phyloP scores from a whole-genome alignment of 2,797 vertebrate genomes.

The Sebastes nivosus region DNA sequence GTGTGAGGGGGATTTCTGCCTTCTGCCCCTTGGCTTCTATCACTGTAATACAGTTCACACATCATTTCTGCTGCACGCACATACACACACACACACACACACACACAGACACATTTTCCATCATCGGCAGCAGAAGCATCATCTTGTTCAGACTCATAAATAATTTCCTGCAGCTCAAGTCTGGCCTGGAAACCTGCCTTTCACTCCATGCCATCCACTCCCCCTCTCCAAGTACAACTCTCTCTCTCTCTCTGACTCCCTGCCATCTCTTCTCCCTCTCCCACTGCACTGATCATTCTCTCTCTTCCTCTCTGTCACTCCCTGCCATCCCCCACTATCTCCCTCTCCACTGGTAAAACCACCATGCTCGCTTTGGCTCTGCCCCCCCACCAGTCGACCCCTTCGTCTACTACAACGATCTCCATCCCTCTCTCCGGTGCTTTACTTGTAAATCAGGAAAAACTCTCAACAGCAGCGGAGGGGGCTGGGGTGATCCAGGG shows the following conservation, averaged over 20 bases:
- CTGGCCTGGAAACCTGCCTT: conserved; percentile 83
- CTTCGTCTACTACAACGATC: conserved; percentile 51
- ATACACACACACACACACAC: conserved; percentile 2
- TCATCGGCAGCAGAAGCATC: conserved; percentile 75
- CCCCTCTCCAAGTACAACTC: conserved; percentile 66
- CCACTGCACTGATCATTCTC: conserved; percentile 52
- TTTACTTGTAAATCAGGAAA: conserved; percentile 71
- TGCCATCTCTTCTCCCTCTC: conserved; percentile 57
- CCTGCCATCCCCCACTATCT: conserved; percentile 47
- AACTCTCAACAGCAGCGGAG: conserved; percentile 60
- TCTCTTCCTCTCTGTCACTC: conserved; percentile 63
- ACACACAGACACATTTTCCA: conserved; percentile 65
- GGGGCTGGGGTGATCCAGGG: conserved; percentile 60
- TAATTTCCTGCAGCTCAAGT: conserved; percentile 82
- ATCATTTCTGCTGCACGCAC: background rate
- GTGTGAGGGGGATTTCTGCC: conserved; percentile 59
- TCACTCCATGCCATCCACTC: conserved; percentile 74
- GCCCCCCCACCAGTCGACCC: conserved; percentile 34
- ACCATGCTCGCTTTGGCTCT: conserved; percentile 51
- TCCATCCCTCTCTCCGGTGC: conserved; percentile 59
- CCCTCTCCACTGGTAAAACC: conserved; percentile 47
- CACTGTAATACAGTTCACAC: conserved; percentile 16
- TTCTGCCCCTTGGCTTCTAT: conserved; percentile 72
- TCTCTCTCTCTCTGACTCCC: conserved; percentile 53
- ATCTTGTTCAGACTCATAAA: conserved; percentile 82